phyloP scores from a whole-genome alignment of 2,797 vertebrate genomes.

The Molossus alvarezi region DNA sequence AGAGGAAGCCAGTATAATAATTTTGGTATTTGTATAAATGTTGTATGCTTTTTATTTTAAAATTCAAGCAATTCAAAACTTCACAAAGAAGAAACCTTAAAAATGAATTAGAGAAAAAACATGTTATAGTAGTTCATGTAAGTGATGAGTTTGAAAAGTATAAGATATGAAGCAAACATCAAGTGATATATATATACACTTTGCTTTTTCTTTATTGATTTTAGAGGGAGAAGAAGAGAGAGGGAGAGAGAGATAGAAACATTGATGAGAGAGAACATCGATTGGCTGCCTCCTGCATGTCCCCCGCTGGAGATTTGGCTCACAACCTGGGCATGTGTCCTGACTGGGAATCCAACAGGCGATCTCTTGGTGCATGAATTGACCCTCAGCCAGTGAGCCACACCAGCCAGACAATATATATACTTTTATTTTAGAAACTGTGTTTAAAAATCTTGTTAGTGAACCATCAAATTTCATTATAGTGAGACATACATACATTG shows the following conservation, averaged over 20 bases:
- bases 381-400: too few relatives aligned
- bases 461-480: conserved; percentile 2
- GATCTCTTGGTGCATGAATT: too few relatives aligned
- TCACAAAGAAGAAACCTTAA: conserved; percentile 52
- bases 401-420: neutral
- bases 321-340: too few relatives aligned
- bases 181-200: neutral
- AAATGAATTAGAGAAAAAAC: conserved; percentile 48
- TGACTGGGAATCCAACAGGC: too few relatives aligned
- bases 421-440: conserved; percentile 32
- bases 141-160: conserved; percentile 9
- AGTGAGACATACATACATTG: neutral
- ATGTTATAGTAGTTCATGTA: neutral
- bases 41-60: conserved; percentile 22
- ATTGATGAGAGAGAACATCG: too few relatives aligned
- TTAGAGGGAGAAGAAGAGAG: too few relatives aligned
- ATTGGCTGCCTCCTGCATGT: too few relatives aligned
- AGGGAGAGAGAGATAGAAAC: too few relatives aligned
- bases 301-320: too few relatives aligned
- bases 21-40: conserved; percentile 33
- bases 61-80: conserved; percentile 50
- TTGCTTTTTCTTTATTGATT: too few relatives aligned
- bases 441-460: conserved; percentile 20
- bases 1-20: neutral
- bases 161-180: conserved; percentile 29